Percentiles rank a stretch among this genome's conserved stretches.
These are phyloP conservation scores for Miniopterus natalensis DNA, from an alignment of 2,113 vertebrate species.

Conservation along the genomic window DNA sequence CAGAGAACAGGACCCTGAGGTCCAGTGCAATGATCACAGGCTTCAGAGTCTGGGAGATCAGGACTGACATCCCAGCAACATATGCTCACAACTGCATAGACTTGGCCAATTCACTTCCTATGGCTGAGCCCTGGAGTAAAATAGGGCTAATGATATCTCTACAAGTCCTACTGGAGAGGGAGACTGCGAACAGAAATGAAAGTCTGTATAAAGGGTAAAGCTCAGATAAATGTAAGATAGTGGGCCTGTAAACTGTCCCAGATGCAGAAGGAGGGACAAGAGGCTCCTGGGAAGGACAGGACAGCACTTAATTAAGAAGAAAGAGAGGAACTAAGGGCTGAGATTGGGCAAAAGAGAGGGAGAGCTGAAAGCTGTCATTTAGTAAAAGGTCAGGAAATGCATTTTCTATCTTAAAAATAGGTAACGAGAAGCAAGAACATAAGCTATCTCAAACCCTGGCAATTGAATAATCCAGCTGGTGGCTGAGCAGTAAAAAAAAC, in stretches of 20 bases:
- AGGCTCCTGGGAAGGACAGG: background rate
- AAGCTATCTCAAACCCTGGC: background rate
- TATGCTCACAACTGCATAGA: background rate
- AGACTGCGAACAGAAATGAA: background rate
- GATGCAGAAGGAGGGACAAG: background rate
- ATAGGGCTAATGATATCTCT: background rate
- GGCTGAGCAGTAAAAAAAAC: background rate
- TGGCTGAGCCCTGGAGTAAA: background rate
- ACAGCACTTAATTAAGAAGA: background rate
- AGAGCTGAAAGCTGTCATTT: slow-evolving; percentile 15
- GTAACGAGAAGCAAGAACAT: slow-evolving; percentile 44
- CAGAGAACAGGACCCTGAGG: background rate
- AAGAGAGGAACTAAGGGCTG: background rate
- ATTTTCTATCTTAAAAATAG: slow-evolving; percentile 56
- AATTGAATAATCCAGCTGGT: background rate
- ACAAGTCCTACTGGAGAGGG: background rate
- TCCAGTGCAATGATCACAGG: background rate
- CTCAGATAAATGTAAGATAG: background rate
- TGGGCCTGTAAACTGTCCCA: background rate
- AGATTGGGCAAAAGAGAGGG: slow-evolving; percentile 36
- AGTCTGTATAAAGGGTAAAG: background rate
- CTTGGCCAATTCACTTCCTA: background rate
- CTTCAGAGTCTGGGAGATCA: background rate
- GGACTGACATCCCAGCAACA: background rate
- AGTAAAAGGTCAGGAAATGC: slow-evolving; percentile 48